Conservation (phyloP, 2,797 vertebrate genomes). For the Mus caroli region DNA sequence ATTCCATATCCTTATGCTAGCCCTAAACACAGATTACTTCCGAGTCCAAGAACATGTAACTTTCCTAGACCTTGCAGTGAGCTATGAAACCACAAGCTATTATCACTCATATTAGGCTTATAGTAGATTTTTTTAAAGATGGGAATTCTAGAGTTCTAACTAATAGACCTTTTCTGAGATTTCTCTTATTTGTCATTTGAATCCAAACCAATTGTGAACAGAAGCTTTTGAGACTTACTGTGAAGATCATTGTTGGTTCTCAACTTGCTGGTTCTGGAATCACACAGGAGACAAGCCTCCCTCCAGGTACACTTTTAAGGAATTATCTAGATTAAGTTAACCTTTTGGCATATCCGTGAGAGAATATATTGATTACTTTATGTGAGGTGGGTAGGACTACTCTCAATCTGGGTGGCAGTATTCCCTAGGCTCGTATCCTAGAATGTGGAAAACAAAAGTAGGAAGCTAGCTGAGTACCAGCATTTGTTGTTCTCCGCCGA, state of each 20-base stretch:
- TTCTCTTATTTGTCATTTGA: not conserved
- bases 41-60: not conserved
- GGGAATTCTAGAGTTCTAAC: conserved; percentile 26
- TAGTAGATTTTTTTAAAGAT: not conserved
- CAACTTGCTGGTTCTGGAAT: not conserved
- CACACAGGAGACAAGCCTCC: not conserved
- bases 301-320: not conserved
- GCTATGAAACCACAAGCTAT: not conserved
- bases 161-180: not conserved
- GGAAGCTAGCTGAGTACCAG: too few species aligned
- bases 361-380: not conserved
- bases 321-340: not conserved
- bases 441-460: not conserved
- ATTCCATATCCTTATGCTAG: not conserved
- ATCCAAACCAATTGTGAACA: conserved; percentile 42
- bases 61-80: not conserved
- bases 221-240: not conserved
- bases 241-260: not conserved
- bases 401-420: not conserved
- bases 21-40: not conserved
- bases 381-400: too few species aligned
- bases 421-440: not conserved
- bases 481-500: not conserved
- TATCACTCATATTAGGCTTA: not conserved
- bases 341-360: not conserved